Conservation (phyloP, 2,797 vertebrate species). For the Enteromius anoplus region DNA sequence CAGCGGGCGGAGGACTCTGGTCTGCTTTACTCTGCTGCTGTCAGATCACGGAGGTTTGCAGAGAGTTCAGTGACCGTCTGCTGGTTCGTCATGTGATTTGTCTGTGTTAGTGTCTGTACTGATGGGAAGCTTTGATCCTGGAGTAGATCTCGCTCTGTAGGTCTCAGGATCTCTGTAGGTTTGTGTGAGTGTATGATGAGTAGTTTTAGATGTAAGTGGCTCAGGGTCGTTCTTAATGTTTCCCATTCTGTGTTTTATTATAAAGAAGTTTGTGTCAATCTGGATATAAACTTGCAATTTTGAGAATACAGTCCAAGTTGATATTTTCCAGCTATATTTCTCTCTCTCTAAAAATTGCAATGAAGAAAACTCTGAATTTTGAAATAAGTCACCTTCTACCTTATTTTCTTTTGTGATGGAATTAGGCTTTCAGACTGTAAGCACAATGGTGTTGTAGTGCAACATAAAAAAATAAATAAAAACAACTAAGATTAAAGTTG, state of each 20-base stretch:
- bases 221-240: neutral
- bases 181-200: no score
- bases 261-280: neutral
- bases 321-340: no score
- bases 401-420: no score
- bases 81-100: neutral
- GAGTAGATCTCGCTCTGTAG: neutral
- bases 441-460: no score
- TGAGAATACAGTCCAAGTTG: no score
- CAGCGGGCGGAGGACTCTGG: neutral
- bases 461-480: no score
- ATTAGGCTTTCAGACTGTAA: no score
- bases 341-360: no score
- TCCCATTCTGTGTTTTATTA: neutral
- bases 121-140: neutral
- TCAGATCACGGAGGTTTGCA: neutral
- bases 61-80: neutral
- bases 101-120: neutral
- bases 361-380: no score
- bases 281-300: neutral
- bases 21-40: conserved; percentile 1
- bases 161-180: neutral
- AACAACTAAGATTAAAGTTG: no score
- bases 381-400: no score
- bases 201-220: neutral